These are phyloP conservation scores for Melanostoma mellinum DNA, from an alignment of 2,888 invertebrate species.

Conservation along the genomic window DNA sequence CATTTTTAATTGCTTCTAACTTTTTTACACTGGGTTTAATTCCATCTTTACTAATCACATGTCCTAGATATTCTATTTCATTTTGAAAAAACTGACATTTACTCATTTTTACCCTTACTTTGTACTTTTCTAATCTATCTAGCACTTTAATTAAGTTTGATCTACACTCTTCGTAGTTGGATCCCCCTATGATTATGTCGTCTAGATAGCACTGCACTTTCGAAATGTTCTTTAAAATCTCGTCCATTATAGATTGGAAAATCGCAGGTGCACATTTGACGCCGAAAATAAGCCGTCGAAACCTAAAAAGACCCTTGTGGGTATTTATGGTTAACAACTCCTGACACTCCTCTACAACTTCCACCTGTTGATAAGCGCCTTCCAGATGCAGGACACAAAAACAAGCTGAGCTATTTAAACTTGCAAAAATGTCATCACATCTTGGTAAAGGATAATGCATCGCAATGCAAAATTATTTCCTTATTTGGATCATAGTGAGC, in stretches of 20 bases:
- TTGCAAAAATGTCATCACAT: constrained; percentile 25
- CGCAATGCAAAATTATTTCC: too few species aligned
- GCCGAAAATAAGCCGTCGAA: too few species aligned
- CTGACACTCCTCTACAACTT: too few species aligned
- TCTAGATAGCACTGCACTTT: constrained; percentile 24
- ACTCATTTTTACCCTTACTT: not conserved
- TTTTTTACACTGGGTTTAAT: constrained; percentile 3
- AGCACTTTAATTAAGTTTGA: constrained; percentile 11
- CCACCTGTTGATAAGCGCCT: too few species aligned
- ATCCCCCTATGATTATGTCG: constrained; percentile 25
- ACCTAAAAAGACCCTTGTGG: too few species aligned
- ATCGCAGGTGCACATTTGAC: not conserved
- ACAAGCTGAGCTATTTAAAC: not conserved
- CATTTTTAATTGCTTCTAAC: constrained; percentile 16
- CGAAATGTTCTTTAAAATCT: not conserved
- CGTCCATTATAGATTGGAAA: constrained; percentile 17
- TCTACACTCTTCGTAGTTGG: not conserved
- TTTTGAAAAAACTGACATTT: constrained; percentile 1
- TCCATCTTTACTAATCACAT: not conserved
- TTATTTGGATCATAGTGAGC: too few species aligned
- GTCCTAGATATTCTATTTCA: not conserved
- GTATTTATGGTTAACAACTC: too few species aligned
- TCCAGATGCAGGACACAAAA: too few species aligned
- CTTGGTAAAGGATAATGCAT: constrained; percentile 75
- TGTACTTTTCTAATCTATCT: not conserved